Evolutionary conservation across 2,113 vertebrate genomes (phyloP).

Genomic region (Alexandromys fortis): DNA sequence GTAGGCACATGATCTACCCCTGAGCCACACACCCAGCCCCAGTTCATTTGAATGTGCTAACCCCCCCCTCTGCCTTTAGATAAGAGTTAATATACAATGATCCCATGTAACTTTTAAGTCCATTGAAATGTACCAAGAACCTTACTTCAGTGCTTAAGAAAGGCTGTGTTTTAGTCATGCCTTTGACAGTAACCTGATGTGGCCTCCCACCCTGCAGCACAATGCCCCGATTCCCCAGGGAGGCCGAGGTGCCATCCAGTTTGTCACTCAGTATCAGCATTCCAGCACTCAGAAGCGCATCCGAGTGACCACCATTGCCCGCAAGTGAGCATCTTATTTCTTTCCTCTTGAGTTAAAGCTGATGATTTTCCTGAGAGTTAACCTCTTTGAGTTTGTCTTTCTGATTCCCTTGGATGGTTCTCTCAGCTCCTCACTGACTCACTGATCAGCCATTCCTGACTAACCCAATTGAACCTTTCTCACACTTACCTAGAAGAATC

Average conservation of each 20-base stretch:
- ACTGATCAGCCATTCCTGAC: neutral
- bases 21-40: neutral
- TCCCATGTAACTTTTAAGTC: neutral
- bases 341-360: neutral
- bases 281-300: conserved; percentile 94
- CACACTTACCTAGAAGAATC: neutral
- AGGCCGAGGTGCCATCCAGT: conserved; percentile 95
- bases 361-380: conserved; percentile 3
- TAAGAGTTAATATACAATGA: neutral
- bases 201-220: conserved; percentile 88
- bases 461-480: neutral
- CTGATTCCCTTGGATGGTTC: neutral
- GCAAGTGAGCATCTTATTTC: conserved; percentile 90
- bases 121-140: neutral
- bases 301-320: conserved; percentile 95
- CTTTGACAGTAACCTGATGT: conserved; percentile 7
- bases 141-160: neutral
- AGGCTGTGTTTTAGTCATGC: neutral
- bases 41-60: neutral
- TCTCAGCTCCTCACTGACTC: neutral
- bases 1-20: neutral
- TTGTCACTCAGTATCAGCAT: conserved; percentile 97
- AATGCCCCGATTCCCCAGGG: conserved; percentile 96
- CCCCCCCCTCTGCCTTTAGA: neutral
- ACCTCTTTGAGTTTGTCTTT: neutral